Base-by-base conservation (phyloP, 2,888 invertebrate genomes). In the Sesia apiformis region DNA sequence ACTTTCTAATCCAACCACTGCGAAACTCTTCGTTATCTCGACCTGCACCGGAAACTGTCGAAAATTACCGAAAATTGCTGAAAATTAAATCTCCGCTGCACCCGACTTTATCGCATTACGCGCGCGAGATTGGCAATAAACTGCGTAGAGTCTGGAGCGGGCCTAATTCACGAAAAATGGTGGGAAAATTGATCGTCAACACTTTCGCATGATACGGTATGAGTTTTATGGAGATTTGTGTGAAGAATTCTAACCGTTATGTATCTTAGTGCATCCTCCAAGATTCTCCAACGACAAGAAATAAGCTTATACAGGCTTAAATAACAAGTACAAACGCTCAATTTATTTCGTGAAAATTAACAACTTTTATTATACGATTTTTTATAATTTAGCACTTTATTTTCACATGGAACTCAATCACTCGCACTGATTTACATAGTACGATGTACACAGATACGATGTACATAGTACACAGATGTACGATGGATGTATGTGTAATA, bases 61-160 rank as follows among this genome's bases (percentile, higher is more conserved):
- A 53, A 56, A 55, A 65, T 58, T 59, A 64, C 59, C 67, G 60
- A 61, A 62, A 63, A 62, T 64, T 62, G 61, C 58, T 75, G 70
- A 80, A 85, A 85, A 86, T 85, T 84, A 84, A 83, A 85, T 85
- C 81, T 85, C 81, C 70, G 64, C 71, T 63, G 65, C 75, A 64
- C 72, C 74, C 72, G 69, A 80, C 73, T 75, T 80, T 73, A 88
- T 87, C 75, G 70, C 78, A 93, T 91, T 92, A 84, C 72, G 64
- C 70, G 69, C 65, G 66, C 73, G 81, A 87, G 82, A 88, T 87
- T 87, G 88, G 65, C 85, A 84, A 86, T 87, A 85, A 81, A 80
- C 68, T 70, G 68, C 38, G 38, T 50, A 50, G 50, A 38, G 50
- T 8, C 38, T 7, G 57, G 65, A 66, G 66, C 65, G 55, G 53